Conservation (phyloP, 2,888 invertebrate genomes). For the Limnephilus rhombicus region DNA sequence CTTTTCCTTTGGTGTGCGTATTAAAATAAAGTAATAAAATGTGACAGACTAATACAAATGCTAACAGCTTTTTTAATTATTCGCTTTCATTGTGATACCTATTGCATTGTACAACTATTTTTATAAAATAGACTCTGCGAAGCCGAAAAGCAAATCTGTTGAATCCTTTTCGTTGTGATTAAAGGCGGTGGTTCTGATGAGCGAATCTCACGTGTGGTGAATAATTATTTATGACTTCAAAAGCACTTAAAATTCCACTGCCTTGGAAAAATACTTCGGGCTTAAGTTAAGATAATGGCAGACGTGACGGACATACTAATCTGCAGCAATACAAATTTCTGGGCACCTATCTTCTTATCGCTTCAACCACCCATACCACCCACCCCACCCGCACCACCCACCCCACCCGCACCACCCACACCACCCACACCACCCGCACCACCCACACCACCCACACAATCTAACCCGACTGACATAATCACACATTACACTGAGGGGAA, state of each 20-base stretch:
- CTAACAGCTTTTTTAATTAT: too few species aligned
- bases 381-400: too few species aligned
- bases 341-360: not conserved
- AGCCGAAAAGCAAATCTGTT: not conserved
- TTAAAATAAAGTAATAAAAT: too few species aligned
- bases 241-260: not conserved
- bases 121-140: not conserved
- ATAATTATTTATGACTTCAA: not conserved
- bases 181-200: not conserved
- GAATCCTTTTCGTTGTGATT: not conserved
- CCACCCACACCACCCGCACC: not conserved
- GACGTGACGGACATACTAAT: not conserved
- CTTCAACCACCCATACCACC: not conserved
- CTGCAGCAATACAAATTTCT: not conserved
- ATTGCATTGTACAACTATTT: too few species aligned
- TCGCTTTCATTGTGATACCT: too few species aligned
- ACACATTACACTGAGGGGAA: not conserved
- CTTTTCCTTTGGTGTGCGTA: too few species aligned
- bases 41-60: too few species aligned
- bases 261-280: not conserved
- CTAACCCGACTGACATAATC: not conserved
- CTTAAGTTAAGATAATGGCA: not conserved
- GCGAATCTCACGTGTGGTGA: not conserved
- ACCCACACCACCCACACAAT: too few species aligned
- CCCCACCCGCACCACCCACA: too few species aligned